phyloP scores from a whole-genome alignment of 2,888 invertebrate genomes.

The Drosophila mulleri region DNA sequence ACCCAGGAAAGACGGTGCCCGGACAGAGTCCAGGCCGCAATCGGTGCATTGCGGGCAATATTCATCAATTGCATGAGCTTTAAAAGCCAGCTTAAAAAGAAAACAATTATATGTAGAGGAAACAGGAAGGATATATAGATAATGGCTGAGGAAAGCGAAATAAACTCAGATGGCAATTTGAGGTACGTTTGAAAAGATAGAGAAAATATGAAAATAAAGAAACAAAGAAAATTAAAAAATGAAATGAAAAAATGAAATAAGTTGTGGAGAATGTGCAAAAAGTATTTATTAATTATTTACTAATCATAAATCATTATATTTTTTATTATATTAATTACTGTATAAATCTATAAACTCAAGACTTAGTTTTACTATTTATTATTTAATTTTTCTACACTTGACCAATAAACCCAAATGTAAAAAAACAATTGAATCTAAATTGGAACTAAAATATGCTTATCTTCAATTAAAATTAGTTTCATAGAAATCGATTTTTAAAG shows the following conservation, averaged over 20 bases:
- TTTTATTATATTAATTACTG: too few relatives aligned
- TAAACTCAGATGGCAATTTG: background rate
- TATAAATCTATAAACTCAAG: too few relatives aligned
- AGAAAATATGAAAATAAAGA: background rate
- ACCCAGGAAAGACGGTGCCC: conserved; percentile 65
- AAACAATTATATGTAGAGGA: conserved; percentile 2
- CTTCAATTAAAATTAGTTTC: background rate
- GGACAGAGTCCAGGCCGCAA: background rate
- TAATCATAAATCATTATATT: background rate
- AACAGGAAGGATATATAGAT: conserved; percentile 27
- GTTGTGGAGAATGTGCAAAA: background rate
- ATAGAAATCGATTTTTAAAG: background rate
- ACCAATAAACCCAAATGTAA: background rate
- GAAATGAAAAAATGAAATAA: background rate
- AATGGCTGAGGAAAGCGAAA: background rate
- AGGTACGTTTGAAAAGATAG: background rate
- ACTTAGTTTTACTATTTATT: too few relatives aligned
- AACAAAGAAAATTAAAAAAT: background rate
- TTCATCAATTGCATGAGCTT: conserved; percentile 10
- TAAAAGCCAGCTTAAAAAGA: conserved; percentile 2
- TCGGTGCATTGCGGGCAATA: conserved; percentile 18
- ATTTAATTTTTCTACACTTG: too few relatives aligned
- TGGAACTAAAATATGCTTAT: background rate
- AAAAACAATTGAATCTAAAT: background rate
- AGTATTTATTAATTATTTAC: background rate